Percentiles rank a stretch among this genome's conserved stretches.
Conservation (phyloP, 2,797 vertebrate species). For the Phyllotis vaccarum region DNA sequence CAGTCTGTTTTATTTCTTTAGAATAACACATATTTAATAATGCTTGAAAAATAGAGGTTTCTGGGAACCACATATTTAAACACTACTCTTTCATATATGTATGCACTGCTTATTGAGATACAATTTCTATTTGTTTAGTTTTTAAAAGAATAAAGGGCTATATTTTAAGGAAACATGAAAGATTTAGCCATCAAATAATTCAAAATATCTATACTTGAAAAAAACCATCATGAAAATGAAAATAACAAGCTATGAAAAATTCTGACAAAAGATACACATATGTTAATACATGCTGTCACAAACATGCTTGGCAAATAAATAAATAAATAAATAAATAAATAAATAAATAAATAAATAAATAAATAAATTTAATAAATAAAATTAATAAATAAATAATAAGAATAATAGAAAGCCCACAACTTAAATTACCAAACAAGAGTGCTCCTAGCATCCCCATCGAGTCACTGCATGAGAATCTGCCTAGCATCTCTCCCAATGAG, state of each 20-base stretch:
- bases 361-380: too few relatives aligned
- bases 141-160: neutral
- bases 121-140: neutral
- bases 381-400: neutral
- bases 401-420: neutral
- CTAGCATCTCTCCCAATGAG: neutral
- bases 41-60: neutral
- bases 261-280: constrained; percentile 21
- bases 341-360: neutral
- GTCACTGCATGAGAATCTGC: neutral
- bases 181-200: neutral
- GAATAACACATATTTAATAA: neutral
- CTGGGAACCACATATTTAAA: neutral
- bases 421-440: neutral
- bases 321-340: neutral
- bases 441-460: neutral
- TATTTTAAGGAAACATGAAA: neutral
- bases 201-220: neutral
- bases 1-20: neutral
- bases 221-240: neutral
- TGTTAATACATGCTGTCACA: neutral
- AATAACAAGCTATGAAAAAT: neutral
- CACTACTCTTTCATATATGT: neutral
- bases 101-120: neutral
- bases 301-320: neutral